Percentiles rank a stretch among this genome's conserved stretches.
Evolutionary conservation across 2,113 vertebrate genomes (phyloP).

Genomic region (Centropus bengalensis): DNA sequence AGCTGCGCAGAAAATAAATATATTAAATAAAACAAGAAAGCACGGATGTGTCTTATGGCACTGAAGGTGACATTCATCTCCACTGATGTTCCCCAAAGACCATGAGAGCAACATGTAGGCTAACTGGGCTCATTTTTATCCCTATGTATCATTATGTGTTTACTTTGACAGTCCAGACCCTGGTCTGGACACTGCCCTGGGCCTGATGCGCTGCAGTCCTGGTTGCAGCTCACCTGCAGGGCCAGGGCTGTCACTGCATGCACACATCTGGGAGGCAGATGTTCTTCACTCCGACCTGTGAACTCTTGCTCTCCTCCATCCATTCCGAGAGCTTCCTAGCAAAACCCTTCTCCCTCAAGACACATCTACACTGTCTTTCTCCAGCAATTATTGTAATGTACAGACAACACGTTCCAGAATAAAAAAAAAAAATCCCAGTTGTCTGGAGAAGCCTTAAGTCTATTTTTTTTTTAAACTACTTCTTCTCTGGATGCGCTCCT

Average conservation of each 20-base stretch:
- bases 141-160: not conserved
- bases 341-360: not conserved
- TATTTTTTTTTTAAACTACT: not conserved
- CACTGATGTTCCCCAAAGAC: not conserved
- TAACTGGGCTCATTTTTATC: not conserved
- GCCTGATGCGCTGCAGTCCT: not conserved
- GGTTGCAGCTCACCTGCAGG: not conserved
- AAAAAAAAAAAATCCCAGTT: not conserved
- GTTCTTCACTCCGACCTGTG: not conserved
- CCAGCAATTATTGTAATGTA: not conserved
- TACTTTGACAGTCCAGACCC: not conserved
- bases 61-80: not conserved
- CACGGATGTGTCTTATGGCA: not conserved
- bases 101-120: not conserved
- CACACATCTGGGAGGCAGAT: not conserved
- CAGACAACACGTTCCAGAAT: not conserved
- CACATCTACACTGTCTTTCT: not conserved
- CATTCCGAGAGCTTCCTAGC: not conserved
- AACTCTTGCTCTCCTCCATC: not conserved
- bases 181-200: not conserved
- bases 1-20: constrained; percentile 76
- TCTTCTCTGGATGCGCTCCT: too few species aligned
- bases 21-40: not conserved
- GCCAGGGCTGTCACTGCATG: not conserved
- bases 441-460: not conserved